Percentiles rank a stretch among this genome's conserved stretches.
phyloP scores from a whole-genome alignment of 2,113 vertebrate genomes.

The Chelonoidis abingdonii region DNA sequence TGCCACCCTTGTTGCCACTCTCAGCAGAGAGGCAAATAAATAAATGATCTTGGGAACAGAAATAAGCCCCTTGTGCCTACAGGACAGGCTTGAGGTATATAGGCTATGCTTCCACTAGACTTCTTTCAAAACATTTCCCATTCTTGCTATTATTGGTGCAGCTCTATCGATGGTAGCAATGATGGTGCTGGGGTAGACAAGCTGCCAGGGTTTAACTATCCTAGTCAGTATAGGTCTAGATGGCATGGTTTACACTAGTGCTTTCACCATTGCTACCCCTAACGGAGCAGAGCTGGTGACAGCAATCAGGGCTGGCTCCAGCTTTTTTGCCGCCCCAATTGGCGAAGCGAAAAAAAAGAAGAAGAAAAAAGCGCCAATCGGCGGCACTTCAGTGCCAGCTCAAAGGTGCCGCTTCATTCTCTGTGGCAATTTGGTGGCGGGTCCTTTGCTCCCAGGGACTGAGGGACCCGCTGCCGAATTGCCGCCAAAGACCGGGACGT shows the following conservation, averaged over 20 bases:
- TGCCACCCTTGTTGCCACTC: not conserved
- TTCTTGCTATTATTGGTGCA: too few species aligned
- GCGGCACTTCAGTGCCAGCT: too few species aligned
- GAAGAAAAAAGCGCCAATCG: too few species aligned
- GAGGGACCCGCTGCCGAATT: too few species aligned
- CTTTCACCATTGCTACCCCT: not conserved
- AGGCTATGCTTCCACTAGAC: not conserved
- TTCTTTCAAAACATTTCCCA: not conserved
- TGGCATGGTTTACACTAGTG: not conserved
- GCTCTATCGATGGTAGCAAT: rapidly evolving
- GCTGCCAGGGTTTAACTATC: not conserved
- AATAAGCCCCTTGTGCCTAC: not conserved
- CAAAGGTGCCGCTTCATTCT: too few species aligned
- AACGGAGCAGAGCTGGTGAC: not conserved
- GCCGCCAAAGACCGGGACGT: too few species aligned
- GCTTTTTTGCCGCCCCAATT: too few species aligned
- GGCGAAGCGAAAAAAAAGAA: too few species aligned
- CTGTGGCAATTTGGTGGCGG: too few species aligned
- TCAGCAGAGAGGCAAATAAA: not conserved
- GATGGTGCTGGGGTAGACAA: not conserved
- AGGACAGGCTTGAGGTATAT: not conserved
- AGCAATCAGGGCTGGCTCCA: too few species aligned
- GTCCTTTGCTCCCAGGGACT: too few species aligned
- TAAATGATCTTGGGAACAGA: not conserved
- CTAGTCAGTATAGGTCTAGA: not conserved